These are phyloP conservation scores for Diaprepes abbreviatus DNA, from an alignment of 2,888 invertebrate species.

Conservation along the genomic window DNA sequence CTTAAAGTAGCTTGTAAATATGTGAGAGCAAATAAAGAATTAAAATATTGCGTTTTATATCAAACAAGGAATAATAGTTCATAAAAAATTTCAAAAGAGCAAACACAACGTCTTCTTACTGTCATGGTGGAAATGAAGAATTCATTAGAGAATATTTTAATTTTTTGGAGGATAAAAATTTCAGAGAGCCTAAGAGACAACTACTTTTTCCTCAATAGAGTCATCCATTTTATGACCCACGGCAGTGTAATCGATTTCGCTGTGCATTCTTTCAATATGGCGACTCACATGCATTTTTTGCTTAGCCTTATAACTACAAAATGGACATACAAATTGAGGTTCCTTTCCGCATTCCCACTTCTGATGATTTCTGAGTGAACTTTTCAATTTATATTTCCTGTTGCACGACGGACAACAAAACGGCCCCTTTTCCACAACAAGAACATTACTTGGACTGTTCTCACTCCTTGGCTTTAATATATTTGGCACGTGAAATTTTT, in stretches of 20 bases:
- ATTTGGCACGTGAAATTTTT: not conserved
- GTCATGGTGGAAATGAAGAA: too few relatives aligned
- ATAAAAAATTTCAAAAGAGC: too few relatives aligned
- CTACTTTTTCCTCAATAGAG: not conserved
- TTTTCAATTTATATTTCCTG: slow-evolving; percentile 85
- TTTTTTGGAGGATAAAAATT: too few relatives aligned
- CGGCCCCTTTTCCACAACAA: slow-evolving; percentile 60
- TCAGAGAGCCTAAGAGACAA: not conserved
- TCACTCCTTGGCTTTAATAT: not conserved
- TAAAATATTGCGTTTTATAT: too few relatives aligned
- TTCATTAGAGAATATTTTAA: too few relatives aligned
- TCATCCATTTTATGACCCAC: slow-evolving; percentile 24
- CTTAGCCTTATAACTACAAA: slow-evolving; percentile 83
- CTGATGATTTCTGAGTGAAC: slow-evolving; percentile 82
- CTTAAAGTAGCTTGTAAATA: too few relatives aligned
- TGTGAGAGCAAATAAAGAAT: too few relatives aligned
- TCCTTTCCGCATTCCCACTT: slow-evolving; percentile 87
- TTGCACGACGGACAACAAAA: slow-evolving; percentile 79
- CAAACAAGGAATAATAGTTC: too few relatives aligned
- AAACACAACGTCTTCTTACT: too few relatives aligned
- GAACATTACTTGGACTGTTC: not conserved
- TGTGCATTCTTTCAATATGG: slow-evolving; percentile 82
- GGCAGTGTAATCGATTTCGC: slow-evolving; percentile 43
- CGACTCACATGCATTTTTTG: slow-evolving; percentile 85
- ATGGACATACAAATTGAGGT: slow-evolving; percentile 83